Percentiles rank a stretch among this genome's conserved stretches.
phyloP scores from a whole-genome alignment of 2,888 invertebrate species.

The Brachyopa scutellaris region DNA sequence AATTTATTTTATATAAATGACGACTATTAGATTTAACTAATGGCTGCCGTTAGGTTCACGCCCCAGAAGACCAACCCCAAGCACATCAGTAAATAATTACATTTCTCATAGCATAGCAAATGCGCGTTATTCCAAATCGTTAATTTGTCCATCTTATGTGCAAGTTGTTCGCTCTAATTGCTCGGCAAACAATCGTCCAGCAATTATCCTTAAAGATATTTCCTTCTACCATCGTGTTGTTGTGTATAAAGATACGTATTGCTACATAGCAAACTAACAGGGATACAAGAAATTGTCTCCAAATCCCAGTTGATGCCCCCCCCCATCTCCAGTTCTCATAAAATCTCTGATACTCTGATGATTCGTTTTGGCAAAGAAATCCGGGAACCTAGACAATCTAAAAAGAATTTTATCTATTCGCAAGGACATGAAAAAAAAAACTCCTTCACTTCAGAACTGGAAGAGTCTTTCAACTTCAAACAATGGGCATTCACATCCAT shows the following conservation, averaged over 20 bases:
- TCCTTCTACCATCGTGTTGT: no score
- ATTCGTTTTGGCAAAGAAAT: conserved; percentile 13
- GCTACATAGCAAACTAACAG: neutral
- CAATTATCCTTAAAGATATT: conserved; percentile 58
- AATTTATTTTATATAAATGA: conserved; percentile 49
- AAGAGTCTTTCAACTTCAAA: neutral
- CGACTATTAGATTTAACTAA: conserved; percentile 60
- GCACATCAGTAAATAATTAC: conserved; percentile 42
- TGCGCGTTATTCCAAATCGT: conserved; percentile 47
- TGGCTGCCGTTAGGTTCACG: conserved; percentile 42
- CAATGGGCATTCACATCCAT: conserved; percentile 22
- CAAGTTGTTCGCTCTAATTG: conserved; percentile 43
- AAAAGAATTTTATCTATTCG: neutral
- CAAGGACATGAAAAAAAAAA: neutral
- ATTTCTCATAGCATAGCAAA: conserved; percentile 29
- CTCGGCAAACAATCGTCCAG: conserved; percentile 52
- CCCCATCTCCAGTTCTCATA: conserved; percentile 29
- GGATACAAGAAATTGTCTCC: conserved; percentile 32
- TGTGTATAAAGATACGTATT: no score
- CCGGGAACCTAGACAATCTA: conserved; percentile 9
- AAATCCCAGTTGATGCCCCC: conserved; percentile 52
- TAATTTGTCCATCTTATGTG: conserved; percentile 41
- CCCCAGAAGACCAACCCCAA: neutral
- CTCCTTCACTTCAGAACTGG: no score
- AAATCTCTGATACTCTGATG: conserved; percentile 33